Evolutionary conservation across 2,797 vertebrate species (phyloP).

Genomic region (Centroberyx gerrardi): DNA sequence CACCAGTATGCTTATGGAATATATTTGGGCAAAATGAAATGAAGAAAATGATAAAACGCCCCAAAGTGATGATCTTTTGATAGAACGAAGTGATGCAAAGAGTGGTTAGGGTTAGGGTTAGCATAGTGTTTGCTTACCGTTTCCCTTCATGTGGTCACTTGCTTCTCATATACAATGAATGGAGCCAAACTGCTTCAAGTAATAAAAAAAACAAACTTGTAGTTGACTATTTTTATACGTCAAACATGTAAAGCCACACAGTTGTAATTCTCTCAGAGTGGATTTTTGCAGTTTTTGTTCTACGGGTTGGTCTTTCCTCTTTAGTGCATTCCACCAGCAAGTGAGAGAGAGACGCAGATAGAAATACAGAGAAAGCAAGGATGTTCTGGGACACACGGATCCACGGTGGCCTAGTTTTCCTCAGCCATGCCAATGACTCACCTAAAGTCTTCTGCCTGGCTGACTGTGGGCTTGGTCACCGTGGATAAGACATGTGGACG

Average conservation of each 20-base stretch:
- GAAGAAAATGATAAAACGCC: too few relatives aligned
- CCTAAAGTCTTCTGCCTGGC: conserved; percentile 80
- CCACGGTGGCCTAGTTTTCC: conserved; percentile 80
- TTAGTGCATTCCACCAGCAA: conserved; percentile 32
- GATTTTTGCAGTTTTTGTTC: conserved; percentile 19
- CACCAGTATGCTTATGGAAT: too few relatives aligned
- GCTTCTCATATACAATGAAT: too few relatives aligned
- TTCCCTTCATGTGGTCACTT: too few relatives aligned
- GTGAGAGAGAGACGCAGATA: conserved; percentile 24
- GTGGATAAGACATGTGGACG: conserved; percentile 64
- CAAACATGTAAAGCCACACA: not conserved
- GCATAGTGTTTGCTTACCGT: too few relatives aligned
- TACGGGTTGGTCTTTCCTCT: conserved; percentile 36
- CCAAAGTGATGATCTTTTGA: too few relatives aligned
- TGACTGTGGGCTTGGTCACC: conserved; percentile 70
- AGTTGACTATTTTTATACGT: not conserved
- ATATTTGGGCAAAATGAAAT: too few relatives aligned
- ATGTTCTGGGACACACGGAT: conserved; percentile 76
- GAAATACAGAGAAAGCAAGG: conserved; percentile 50
- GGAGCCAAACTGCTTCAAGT: too few relatives aligned
- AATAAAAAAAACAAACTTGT: too few relatives aligned
- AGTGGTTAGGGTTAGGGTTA: too few relatives aligned
- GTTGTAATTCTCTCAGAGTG: not conserved
- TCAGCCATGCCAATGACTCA: conserved; percentile 77
- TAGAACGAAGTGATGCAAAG: too few relatives aligned